Base-by-base conservation (phyloP, 64 coral and sea anemone species). In the Anthopleura sola region DNA sequence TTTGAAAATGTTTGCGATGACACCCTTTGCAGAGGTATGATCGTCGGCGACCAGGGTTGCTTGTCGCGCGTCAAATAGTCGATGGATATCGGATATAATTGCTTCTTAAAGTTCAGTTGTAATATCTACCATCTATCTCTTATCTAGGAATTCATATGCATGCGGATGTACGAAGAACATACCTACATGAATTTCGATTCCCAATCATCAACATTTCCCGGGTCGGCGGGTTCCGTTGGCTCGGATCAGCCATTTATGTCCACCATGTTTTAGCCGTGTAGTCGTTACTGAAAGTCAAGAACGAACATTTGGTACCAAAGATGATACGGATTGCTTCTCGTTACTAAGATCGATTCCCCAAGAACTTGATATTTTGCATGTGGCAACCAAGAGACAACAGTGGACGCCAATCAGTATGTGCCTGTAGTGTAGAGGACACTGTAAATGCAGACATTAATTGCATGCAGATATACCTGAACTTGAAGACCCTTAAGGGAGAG, bases 121-220 rank as follows among this genome's bases (percentile, higher is more conserved):
- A 77, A 40, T 40, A 24, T 48, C 39, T 33, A 33, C 8, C 31
- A 71, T 71, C 66, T 79, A 38, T 83, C 50, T 83, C 26, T 57
- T 34, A 34, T 60, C 34, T 83, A 83, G 82, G 82, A 83, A 26
- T 83, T 58, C 50, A 83, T 83, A 16, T 54, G 49, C 55, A 83
- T 83, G 82, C 48, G 49, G 82, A 60, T 83, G 36, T 83, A 83
- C 32, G 49, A 83, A 60, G 82, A 83, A 56, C 82, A 29, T 83
- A 60, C 48, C 82, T 83, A 83, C 82, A 83, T 83, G 82, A 83
- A 83, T 83, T 83, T 83, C 17, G 82, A 83, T 83, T 83, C 82
- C 82, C 13, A 49, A 36, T 36, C 82, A 5, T 83, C 82, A 12
- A 83, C 82, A 60, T 60, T 83, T 83, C 48, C 82, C 32, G 55